Percentiles rank a stretch among this genome's conserved stretches.
Evolutionary conservation across 2,888 invertebrate genomes (phyloP).

Genomic region (Lasius fuliginosus): DNA sequence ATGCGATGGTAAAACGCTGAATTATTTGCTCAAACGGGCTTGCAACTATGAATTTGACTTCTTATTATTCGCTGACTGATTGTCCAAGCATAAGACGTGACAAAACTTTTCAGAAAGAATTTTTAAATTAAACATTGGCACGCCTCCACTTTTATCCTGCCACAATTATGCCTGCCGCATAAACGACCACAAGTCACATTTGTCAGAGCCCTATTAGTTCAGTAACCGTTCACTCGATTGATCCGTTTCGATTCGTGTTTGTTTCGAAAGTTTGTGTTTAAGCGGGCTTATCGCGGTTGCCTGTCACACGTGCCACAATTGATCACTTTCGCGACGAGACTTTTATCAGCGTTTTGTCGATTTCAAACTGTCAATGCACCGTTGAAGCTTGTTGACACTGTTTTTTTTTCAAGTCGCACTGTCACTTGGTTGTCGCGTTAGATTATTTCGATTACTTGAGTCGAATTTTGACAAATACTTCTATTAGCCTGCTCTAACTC

Average conservation of each 20-base stretch:
- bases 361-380: neutral
- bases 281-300: neutral
- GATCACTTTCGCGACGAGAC: neutral
- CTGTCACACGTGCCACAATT: slow-evolving; percentile 23
- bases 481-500: neutral
- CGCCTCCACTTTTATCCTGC: neutral
- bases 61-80: neutral
- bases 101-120: neutral
- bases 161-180: neutral
- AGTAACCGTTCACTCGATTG: neutral
- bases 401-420: slow-evolving; percentile 22
- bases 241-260: neutral
- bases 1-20: neutral
- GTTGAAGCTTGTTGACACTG: slow-evolving; percentile 25
- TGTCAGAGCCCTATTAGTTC: neutral
- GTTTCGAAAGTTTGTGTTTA: slow-evolving; percentile 3
- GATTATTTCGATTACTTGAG: slow-evolving; percentile 19
- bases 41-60: neutral
- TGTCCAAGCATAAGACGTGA: neutral
- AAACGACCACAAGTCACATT: neutral
- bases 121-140: neutral
- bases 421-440: slow-evolving; percentile 17
- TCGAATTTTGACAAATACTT: neutral
- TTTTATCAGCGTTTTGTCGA: neutral
- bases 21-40: neutral